phyloP scores from a whole-genome alignment of 2,888 invertebrate species.

The Sarcophaga caerulescens region DNA sequence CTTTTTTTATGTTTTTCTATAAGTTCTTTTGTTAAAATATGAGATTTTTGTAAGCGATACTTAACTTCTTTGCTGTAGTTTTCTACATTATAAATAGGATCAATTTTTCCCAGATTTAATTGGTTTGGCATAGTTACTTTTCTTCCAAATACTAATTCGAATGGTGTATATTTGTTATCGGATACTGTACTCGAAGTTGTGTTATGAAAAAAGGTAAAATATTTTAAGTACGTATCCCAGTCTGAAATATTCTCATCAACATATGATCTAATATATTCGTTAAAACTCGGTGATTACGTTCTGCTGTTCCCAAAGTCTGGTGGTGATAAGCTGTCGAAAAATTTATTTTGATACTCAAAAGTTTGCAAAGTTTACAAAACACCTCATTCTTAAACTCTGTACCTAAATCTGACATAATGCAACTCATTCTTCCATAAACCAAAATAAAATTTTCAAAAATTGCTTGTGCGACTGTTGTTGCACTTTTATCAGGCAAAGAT shows the following conservation, averaged over 20 bases:
- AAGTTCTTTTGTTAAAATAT: neutral
- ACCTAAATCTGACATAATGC: conserved; percentile 63
- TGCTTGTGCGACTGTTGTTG: too few species aligned
- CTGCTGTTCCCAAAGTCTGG: conserved; percentile 9
- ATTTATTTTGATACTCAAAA: conserved; percentile 19
- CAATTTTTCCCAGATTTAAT: neutral
- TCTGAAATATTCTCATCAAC: conserved; percentile 15
- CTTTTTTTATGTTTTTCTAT: conserved; percentile 13
- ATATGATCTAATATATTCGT: conserved; percentile 5
- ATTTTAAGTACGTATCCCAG: conserved; percentile 10
- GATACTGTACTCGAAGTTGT: too few species aligned
- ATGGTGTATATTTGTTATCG: conserved; percentile 29
- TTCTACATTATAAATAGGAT: conserved; percentile 30
- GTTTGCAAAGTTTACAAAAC: conserved; percentile 20
- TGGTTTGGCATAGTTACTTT: too few species aligned
- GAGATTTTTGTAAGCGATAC: conserved; percentile 20
- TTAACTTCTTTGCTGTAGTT: conserved; percentile 28
- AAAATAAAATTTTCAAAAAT: too few species aligned
- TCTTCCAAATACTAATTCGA: conserved; percentile 29
- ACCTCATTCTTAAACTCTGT: conserved; percentile 49
- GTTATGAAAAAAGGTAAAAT: conserved; percentile 22
- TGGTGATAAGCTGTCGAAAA: conserved; percentile 48
- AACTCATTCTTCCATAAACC: conserved; percentile 10
- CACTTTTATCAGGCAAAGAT: neutral
- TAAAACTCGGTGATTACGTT: conserved; percentile 24